Evolutionary conservation across 2,113 vertebrate genomes (phyloP).

Genomic region (Sardina pilchardus): DNA sequence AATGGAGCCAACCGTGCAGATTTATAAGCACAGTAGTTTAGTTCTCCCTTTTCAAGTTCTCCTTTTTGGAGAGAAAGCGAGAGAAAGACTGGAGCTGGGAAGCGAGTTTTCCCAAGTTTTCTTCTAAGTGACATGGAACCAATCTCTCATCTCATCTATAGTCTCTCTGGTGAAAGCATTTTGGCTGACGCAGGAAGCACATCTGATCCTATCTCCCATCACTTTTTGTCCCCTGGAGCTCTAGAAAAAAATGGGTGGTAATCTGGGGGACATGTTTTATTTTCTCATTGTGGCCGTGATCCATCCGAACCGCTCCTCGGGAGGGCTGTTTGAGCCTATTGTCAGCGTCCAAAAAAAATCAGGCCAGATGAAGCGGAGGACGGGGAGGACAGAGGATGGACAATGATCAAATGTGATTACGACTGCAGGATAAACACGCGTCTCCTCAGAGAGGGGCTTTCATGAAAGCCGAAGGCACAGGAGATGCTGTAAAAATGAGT

Average conservation of each 20-base stretch:
- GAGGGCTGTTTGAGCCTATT: neutral
- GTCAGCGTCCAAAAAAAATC: neutral
- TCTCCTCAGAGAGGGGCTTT: neutral
- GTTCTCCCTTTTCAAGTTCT: constrained; percentile 1
- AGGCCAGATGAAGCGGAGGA: neutral
- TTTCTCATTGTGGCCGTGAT: neutral
- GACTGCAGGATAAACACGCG: neutral
- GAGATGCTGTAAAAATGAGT: neutral
- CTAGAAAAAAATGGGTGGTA: neutral
- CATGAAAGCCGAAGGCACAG: neutral
- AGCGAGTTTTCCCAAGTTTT: neutral
- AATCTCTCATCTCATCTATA: neutral
- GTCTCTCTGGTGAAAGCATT: constrained; percentile 16
- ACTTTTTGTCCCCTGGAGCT: neutral
- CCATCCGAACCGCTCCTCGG: too few relatives aligned
- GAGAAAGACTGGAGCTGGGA: neutral
- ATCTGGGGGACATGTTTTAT: constrained; percentile 17
- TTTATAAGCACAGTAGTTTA: neutral
- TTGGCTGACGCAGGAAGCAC: neutral
- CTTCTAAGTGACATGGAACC: neutral
- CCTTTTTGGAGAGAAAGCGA: neutral
- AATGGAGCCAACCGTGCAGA: neutral
- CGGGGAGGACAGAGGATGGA: neutral
- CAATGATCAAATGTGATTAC: neutral
- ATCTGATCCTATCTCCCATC: constrained; percentile 17